phyloP scores from a whole-genome alignment of 2,113 vertebrate genomes.

The Lampris megalopsis region DNA sequence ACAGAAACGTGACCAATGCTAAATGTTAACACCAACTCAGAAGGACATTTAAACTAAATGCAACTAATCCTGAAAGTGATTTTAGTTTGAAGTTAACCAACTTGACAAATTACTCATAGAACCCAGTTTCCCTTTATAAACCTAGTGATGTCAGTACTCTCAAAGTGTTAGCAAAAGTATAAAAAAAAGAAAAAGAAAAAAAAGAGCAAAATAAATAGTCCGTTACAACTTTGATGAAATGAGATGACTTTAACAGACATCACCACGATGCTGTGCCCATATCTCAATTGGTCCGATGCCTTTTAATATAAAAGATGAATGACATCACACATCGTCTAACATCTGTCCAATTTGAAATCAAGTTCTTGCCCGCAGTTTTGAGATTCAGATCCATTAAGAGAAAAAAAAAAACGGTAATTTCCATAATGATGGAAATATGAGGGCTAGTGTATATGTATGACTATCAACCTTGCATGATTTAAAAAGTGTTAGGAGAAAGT shows the following conservation, averaged over 20 bases:
- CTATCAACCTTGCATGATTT: background rate
- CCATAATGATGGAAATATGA: conserved; percentile 6
- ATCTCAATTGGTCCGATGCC: conserved; percentile 35
- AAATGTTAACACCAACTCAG: background rate
- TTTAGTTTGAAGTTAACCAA: background rate
- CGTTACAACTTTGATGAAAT: conserved; percentile 38
- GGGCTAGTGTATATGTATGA: background rate
- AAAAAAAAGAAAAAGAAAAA: conserved; percentile 9
- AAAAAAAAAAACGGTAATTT: conserved; percentile 7
- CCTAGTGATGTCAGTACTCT: conserved; percentile 4
- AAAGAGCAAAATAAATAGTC: conserved; percentile 49
- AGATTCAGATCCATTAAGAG: conserved; percentile 10
- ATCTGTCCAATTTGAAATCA: conserved; percentile 24
- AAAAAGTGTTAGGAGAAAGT: background rate
- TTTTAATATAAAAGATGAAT: conserved; percentile 74
- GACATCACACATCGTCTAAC: conserved; percentile 17
- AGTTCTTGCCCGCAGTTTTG: conserved; percentile 9
- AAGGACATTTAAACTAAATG: background rate
- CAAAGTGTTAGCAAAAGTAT: conserved; percentile 5
- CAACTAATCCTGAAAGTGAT: background rate
- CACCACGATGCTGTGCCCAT: background rate
- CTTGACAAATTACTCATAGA: background rate
- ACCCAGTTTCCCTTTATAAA: conserved; percentile 20
- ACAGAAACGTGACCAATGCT: background rate
- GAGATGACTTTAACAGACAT: conserved; percentile 34